Evolutionary conservation across 2,797 vertebrate species (phyloP).

Genomic region (Vultur gryphus): DNA sequence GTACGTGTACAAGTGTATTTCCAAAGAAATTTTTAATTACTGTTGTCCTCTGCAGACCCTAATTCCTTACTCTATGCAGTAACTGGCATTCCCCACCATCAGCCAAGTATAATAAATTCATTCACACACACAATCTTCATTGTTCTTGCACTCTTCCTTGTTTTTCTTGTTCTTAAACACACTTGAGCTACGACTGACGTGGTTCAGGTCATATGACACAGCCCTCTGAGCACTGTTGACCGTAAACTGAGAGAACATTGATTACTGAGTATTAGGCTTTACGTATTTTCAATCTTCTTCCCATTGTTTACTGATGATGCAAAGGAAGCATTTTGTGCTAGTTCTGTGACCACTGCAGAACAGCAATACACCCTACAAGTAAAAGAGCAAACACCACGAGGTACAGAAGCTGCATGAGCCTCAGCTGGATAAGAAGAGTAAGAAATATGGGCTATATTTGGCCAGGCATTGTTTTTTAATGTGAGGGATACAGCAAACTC

Average conservation of each 20-base stretch:
- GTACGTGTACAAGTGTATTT: not conserved
- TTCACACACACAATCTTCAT: not conserved
- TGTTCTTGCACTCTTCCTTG: not conserved
- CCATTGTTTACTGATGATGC: not conserved
- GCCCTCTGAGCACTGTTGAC: not conserved
- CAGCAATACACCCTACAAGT: not conserved
- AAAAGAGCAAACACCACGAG: not conserved
- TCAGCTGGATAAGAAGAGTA: not conserved
- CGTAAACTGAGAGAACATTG: not conserved
- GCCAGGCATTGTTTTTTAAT: not conserved
- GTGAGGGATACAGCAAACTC: not conserved
- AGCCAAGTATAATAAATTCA: not conserved
- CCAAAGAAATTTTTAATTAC: not conserved
- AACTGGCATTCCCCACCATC: not conserved
- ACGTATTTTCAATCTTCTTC: not conserved
- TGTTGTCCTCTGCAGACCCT: not conserved
- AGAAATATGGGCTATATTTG: not conserved
- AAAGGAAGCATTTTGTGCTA: not conserved
- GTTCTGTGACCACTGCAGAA: not conserved
- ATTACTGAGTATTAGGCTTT: not conserved
- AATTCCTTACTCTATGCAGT: not conserved
- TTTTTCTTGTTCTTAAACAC: constrained; percentile 1
- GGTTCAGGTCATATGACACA: not conserved
- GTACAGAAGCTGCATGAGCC: not conserved
- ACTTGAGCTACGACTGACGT: not conserved